Evolutionary conservation across 1,140 invertebrate species (phyloP).

Genomic region (Capitella teleta): DNA sequence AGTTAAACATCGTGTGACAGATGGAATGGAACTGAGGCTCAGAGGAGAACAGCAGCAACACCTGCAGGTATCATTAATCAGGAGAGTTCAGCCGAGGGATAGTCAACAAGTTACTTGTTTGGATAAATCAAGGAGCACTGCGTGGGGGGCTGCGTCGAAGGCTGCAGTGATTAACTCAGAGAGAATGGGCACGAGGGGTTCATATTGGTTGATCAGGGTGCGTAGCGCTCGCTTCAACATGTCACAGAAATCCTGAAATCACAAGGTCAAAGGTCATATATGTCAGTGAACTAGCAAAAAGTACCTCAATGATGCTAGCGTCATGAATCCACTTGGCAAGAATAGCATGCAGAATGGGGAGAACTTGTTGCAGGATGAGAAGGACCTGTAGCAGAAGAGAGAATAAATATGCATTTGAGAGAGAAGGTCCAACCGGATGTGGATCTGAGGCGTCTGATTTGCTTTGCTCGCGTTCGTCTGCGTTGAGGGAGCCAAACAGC

Average conservation of each 20-base stretch:
- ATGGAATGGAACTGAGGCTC: not conserved
- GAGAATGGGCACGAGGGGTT: slow-evolving; percentile 54
- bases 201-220: slow-evolving; percentile 56
- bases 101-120: slow-evolving; percentile 51
- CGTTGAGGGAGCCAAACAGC: slow-evolving; percentile 56
- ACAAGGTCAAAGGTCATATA: slow-evolving; percentile 1
- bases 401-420: not conserved
- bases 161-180: slow-evolving; percentile 56
- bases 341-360: slow-evolving; percentile 49
- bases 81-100: not conserved
- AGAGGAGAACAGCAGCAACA: not conserved
- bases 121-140: slow-evolving; percentile 56
- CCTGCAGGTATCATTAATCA: not conserved
- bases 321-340: slow-evolving; percentile 49
- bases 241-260: slow-evolving; percentile 54
- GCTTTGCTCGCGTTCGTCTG: slow-evolving; percentile 12
- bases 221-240: slow-evolving; percentile 57
- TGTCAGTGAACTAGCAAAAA: not conserved
- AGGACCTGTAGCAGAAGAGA: slow-evolving; percentile 25
- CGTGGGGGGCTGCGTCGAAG: slow-evolving; percentile 57
- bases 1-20: too few relatives aligned
- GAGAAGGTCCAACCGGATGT: not conserved
- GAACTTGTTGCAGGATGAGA: slow-evolving; percentile 50
- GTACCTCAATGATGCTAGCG: slow-evolving; percentile 50
- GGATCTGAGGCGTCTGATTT: not conserved